A percentile compares a stretch with the other conserved stretches of the same genome.
These are phyloP conservation scores for Toxostoma redivivum DNA, from an alignment of 2,113 vertebrate species.

Conservation along the genomic window DNA sequence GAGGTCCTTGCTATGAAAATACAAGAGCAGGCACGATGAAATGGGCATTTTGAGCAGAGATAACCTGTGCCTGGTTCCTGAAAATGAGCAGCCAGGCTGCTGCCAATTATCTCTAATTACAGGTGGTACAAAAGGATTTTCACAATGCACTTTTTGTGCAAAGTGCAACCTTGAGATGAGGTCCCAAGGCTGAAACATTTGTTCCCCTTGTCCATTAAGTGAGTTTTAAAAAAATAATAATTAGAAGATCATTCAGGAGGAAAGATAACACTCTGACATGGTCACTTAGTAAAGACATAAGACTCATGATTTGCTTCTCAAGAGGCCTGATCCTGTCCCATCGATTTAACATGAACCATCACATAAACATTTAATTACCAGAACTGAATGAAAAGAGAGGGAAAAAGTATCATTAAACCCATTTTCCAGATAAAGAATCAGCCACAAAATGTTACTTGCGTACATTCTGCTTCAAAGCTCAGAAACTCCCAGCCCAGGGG, in stretches of 20 bases:
- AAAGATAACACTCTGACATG: background rate
- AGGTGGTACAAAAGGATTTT: background rate
- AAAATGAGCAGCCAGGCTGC: slow-evolving; percentile 5
- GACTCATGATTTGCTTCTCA: background rate
- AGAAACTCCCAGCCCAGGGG: background rate
- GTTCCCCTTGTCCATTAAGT: background rate
- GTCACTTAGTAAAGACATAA: background rate
- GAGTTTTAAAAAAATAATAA: background rate
- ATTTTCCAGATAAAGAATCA: background rate
- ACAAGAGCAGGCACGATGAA: background rate
- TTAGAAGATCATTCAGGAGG: background rate
- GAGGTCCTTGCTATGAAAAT: background rate
- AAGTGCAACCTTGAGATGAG: background rate
- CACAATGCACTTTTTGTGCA: background rate
- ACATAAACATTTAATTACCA: background rate
- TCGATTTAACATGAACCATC: background rate
- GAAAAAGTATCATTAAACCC: background rate
- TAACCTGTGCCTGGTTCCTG: background rate
- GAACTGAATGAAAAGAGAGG: background rate
- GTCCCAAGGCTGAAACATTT: background rate
- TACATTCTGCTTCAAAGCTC: background rate
- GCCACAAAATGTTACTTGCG: background rate
- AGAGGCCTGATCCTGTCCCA: background rate
- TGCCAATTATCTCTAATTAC: slow-evolving; percentile 57
- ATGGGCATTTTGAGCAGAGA: slow-evolving; percentile 1